Percentiles rank a stretch among this genome's conserved stretches.
Conservation (phyloP, 1,140 invertebrate genomes). For the Ladona fulva region DNA sequence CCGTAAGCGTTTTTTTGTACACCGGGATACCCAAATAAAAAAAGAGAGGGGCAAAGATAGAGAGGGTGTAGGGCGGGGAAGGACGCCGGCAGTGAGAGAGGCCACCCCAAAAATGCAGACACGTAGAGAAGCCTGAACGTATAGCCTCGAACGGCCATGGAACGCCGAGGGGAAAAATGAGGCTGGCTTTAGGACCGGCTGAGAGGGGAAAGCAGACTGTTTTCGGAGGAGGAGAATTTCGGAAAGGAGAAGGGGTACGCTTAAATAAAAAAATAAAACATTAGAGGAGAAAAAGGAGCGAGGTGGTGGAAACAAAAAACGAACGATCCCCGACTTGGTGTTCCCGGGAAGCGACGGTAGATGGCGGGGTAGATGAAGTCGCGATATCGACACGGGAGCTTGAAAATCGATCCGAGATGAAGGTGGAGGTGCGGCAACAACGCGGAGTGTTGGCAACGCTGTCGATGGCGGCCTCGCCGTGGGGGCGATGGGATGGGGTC, state of each 20-base stretch:
- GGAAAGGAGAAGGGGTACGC: background rate
- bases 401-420: slow-evolving; percentile 9
- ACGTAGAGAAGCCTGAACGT: background rate
- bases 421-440: background rate
- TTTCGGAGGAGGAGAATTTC: background rate
- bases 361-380: background rate
- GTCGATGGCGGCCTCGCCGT: background rate
- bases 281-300: background rate
- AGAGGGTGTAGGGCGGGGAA: background rate
- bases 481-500: background rate
- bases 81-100: background rate
- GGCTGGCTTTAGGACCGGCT: background rate
- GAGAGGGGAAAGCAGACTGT: background rate
- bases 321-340: background rate
- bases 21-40: background rate
- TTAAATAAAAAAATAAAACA: background rate
- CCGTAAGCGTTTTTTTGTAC: background rate
- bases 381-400: background rate
- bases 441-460: background rate
- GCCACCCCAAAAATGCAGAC: slow-evolving; percentile 6
- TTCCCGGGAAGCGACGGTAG: background rate
- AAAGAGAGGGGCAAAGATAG: background rate
- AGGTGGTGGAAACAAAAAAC: slow-evolving; percentile 5
- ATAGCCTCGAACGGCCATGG: background rate
- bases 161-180: background rate